phyloP scores from a whole-genome alignment of 2,888 invertebrate genomes.

The Deroplatys truncata region DNA sequence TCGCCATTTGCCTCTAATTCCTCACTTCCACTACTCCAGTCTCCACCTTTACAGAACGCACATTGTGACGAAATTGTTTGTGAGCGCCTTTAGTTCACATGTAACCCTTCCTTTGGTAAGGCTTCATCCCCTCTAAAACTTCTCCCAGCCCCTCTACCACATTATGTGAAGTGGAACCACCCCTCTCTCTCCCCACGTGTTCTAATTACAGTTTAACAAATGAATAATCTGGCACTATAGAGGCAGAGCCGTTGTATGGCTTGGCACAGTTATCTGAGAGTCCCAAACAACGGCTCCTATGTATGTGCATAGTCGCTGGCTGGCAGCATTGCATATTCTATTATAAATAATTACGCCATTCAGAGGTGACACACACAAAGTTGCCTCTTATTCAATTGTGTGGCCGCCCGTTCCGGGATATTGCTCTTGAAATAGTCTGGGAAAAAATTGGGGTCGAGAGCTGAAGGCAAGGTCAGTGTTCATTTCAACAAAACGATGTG shows the following conservation, averaged over 20 bases:
- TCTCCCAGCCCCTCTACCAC: neutral
- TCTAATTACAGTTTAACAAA: slow-evolving; percentile 8
- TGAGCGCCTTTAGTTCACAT: neutral
- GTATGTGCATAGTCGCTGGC: neutral
- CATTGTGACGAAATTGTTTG: slow-evolving; percentile 23
- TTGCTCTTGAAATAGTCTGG: neutral
- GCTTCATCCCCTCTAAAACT: neutral
- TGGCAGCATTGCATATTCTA: neutral
- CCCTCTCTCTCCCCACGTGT: neutral
- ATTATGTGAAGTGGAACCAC: neutral
- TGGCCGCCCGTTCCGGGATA: neutral
- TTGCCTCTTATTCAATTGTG: neutral
- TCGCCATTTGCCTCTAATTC: neutral
- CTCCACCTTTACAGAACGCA: neutral
- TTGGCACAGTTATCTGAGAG: neutral
- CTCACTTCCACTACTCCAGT: neutral
- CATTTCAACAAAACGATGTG: neutral
- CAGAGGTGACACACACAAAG: neutral
- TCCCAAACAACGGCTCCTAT: neutral
- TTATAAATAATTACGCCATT: slow-evolving; percentile 8
- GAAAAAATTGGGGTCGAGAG: neutral
- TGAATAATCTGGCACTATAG: neutral
- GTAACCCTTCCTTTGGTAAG: neutral
- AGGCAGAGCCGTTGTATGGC: neutral
- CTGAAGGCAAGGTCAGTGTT: neutral